Base-by-base conservation (phyloP, 2,888 invertebrate genomes). In the Parnassius smintheus region DNA sequence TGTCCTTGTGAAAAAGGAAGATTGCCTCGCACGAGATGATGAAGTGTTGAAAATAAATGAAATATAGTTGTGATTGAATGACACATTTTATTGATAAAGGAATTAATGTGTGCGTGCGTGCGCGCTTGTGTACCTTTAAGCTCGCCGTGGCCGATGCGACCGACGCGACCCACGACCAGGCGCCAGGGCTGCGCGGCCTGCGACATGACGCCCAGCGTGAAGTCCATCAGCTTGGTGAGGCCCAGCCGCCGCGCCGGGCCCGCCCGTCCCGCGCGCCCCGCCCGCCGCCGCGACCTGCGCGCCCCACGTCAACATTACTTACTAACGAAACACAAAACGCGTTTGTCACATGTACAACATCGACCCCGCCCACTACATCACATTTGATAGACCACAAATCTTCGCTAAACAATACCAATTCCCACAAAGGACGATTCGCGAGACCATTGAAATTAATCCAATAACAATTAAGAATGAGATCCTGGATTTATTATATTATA, bases 71-170 rank as follows among this genome's bases (percentile, higher is more conserved):
- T 35, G 4, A 35, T 35, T 35, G 35, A 35, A 35, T 35, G 35
- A 35, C 35, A 35, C 35, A 7, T 35, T 35, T 35, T 7, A 35
- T 4, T 35, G 35, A 1, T 35, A 35, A 35, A 35, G 35, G 35
- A 35, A 7, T 35, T 3, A 2, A 7, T 2, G 25, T 2, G 25
- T 25, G 25, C 25, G 25, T 25, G 25, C 25, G 25, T 25, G 25
- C 2, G 25, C 4, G 25, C 25, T 18, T 45, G 25, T 12, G 22
- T 73, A 95, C 95, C 97, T 92, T 98, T 98, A 52, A 99, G 93
- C 85, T 99, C 99, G 35, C 99, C 98, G 81, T 99, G 99, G 0
- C 99, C 99, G 67, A 99, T 96, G 62, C 99, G 94, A 0, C 99
- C 99, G 52, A 99, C 95, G 56, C 99, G 93, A 9, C 99, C 99